These are phyloP conservation scores for Dendrocincla fuliginosa DNA, from an alignment of 2,797 vertebrate genomes.

Conservation along the genomic window DNA sequence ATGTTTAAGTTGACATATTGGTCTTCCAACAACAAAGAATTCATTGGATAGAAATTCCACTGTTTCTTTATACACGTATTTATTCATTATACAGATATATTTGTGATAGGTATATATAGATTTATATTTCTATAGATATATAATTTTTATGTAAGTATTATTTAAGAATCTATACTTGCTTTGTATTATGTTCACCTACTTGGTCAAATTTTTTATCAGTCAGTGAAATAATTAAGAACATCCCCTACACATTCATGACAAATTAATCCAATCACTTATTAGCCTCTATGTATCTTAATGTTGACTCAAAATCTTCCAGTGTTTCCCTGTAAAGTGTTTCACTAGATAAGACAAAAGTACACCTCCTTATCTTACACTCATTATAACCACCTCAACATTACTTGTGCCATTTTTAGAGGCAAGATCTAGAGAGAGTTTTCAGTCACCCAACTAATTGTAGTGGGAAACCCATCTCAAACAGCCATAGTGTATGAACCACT, in stretches of 20 bases:
- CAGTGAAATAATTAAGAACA: background rate
- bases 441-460: background rate
- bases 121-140: background rate
- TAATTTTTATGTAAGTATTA: background rate
- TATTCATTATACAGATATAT: background rate
- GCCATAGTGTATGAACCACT: background rate
- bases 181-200: background rate
- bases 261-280: background rate
- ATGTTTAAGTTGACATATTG: background rate
- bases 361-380: background rate
- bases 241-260: background rate
- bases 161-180: background rate
- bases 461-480: background rate
- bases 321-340: background rate
- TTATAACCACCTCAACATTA: background rate
- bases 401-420: background rate
- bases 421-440: background rate
- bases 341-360: background rate
- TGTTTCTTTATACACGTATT: background rate
- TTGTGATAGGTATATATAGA: background rate
- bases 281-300: background rate
- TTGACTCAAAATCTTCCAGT: background rate
- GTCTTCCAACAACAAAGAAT: background rate
- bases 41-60: background rate
- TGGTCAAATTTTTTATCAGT: background rate